These are phyloP conservation scores for Pomatostomus ruficeps DNA, from an alignment of 2,113 vertebrate genomes.

Conservation along the genomic window DNA sequence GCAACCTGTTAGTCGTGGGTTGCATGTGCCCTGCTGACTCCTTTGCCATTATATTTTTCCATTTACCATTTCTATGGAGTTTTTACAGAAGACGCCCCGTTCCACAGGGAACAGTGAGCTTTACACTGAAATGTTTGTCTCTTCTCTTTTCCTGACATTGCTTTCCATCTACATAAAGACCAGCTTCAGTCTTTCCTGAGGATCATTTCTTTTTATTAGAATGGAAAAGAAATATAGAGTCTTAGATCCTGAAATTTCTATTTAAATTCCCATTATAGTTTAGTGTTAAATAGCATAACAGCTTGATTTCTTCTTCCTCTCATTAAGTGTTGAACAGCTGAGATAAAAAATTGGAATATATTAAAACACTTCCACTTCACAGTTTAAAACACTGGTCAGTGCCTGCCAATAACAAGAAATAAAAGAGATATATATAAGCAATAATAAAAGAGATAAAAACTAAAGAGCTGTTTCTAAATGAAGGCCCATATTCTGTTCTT, in stretches of 20 bases:
- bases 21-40: background rate
- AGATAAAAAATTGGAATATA: slow-evolving; percentile 39
- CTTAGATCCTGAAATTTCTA: slow-evolving; percentile 19
- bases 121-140: background rate
- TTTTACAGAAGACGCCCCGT: background rate
- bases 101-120: background rate
- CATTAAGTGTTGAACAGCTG: slow-evolving; percentile 24
- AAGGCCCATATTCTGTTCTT: background rate
- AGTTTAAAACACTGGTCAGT: slow-evolving; percentile 24
- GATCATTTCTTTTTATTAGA: slow-evolving; percentile 59
- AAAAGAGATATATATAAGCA: background rate
- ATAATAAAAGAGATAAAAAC: slow-evolving; percentile 47
- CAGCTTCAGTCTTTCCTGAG: background rate
- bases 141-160: background rate
- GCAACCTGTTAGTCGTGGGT: background rate
- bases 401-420: slow-evolving; percentile 29
- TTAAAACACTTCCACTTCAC: slow-evolving; percentile 23
- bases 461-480: slow-evolving; percentile 37
- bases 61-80: background rate
- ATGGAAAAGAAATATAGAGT: slow-evolving; percentile 2
- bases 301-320: slow-evolving; percentile 21
- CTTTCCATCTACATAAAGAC: background rate
- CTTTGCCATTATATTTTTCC: background rate
- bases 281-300: slow-evolving; percentile 26
- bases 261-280: slow-evolving; percentile 26